Conservation (phyloP, 1,140 invertebrate species). For the Dendrolimus kikuchii region DNA sequence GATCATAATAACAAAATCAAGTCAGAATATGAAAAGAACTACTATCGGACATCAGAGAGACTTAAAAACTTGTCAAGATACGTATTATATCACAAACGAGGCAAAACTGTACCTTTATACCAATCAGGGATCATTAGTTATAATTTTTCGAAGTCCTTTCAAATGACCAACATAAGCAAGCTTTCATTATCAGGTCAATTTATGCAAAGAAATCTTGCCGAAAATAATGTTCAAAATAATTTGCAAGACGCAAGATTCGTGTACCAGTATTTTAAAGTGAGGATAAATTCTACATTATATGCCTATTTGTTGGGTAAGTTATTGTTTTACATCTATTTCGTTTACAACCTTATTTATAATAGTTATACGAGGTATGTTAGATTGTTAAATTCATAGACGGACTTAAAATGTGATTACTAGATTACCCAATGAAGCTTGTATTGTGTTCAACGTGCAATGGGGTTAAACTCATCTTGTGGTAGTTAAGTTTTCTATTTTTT, state of each 20-base stretch:
- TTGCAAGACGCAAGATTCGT: slow-evolving; percentile 20
- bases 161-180: slow-evolving; percentile 33
- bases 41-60: slow-evolving; percentile 33
- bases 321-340: background rate
- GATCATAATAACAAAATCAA: slow-evolving; percentile 15
- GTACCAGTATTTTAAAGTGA: slow-evolving; percentile 56
- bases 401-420: too few relatives aligned
- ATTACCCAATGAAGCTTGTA: too few relatives aligned
- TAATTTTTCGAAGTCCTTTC: slow-evolving; percentile 38
- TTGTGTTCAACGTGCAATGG: too few relatives aligned
- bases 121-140: slow-evolving; percentile 33
- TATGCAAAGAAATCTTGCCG: background rate
- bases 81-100: slow-evolving; percentile 27
- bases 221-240: background rate
- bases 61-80: slow-evolving; percentile 40
- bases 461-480: too few relatives aligned
- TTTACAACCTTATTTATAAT: background rate
- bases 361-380: too few relatives aligned
- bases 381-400: too few relatives aligned
- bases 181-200: slow-evolving; percentile 24
- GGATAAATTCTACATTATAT: slow-evolving; percentile 50
- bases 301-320: slow-evolving; percentile 45
- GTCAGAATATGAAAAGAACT: slow-evolving; percentile 32
- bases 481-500: too few relatives aligned
- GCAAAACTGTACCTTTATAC: slow-evolving; percentile 21